Base-by-base conservation (phyloP, 1,140 invertebrate species). In the Apis laboriosa region DNA sequence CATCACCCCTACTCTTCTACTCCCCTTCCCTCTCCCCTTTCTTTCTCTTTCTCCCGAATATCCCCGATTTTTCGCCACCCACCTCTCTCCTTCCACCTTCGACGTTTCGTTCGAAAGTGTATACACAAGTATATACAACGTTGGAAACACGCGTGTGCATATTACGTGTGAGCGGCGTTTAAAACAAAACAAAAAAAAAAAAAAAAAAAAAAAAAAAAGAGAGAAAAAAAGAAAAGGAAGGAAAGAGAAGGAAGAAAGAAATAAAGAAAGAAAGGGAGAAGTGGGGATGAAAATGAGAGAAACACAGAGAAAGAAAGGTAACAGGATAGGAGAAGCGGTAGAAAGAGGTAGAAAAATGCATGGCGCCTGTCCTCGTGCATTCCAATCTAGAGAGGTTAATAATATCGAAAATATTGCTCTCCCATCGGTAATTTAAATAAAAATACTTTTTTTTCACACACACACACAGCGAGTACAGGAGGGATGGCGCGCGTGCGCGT, bases 381-480 rank as follows among this genome's bases (percentile, higher is more conserved):
- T 75, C 79, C 79, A 43, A 81, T 81, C 63, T 63, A 51, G 43
- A 76, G 73, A 77, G 43, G 55, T 76, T 81, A 81, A 81, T 77
- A 77, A 81, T 77, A 81, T 81, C 64, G 73, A 81, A 81, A 76
- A 77, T 81, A 81, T 81, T 76, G 80, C 73, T 76, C 63, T 76
- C 73, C 63, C 55, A 75, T 68, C 80, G 64, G 80, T 81, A 76
- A 81, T 77, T 81, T 68, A 68, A 77, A 77, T 68, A 75, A 81
- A 77, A 81, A 68, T 81, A 60, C 73, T 55, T 60, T 67, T 76
- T 76, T 68, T 68, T 67, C 64, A 17, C 12, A 15, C 8, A 34
- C 63, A 34, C 34, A 34, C 34, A 34, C 34, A 43, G 34, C 4
- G 34, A 0, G 34, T 7, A 43, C 34, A 7, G 63, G 2, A 9